Percentiles rank a stretch among this genome's conserved stretches.
Conservation (phyloP, 2,113 vertebrate genomes). For the human (Homo sapiens) region DNA sequence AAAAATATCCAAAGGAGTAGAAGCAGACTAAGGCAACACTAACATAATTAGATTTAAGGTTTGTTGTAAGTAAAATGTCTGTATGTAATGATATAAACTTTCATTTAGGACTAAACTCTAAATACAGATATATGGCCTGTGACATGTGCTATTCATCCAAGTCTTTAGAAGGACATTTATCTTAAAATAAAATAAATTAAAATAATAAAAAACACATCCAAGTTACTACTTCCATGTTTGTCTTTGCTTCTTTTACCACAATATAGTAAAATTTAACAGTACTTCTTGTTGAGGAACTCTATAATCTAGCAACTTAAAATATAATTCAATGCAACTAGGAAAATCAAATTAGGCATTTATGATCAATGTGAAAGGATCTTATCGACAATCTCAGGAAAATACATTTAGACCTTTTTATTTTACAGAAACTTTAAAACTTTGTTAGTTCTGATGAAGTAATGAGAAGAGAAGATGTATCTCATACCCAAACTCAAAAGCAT, state of each 20-base stretch:
- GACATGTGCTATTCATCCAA: not conserved
- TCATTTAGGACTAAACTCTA: constrained; percentile 15
- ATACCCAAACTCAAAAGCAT: not conserved
- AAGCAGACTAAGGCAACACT: not conserved
- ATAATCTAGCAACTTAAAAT: not conserved
- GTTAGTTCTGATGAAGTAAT: not conserved
- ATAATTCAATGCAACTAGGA: not conserved
- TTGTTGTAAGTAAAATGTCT: not conserved
- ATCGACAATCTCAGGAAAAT: not conserved
- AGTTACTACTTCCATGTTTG: not conserved
- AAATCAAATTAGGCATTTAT: not conserved
- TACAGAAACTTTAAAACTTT: not conserved
- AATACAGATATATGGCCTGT: not conserved
- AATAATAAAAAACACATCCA: not conserved
- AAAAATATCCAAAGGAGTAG: constrained; percentile 38
- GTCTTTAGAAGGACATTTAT: not conserved
- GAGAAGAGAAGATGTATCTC: not conserved
- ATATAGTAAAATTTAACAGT: not conserved
- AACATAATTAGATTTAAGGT: not conserved
- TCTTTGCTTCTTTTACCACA: not conserved
- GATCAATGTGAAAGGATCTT: not conserved
- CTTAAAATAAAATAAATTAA: not conserved
- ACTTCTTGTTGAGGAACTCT: not conserved
- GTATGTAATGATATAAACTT: not conserved
- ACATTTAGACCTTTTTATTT: not conserved